Percentiles rank a stretch among this genome's conserved stretches.
These are phyloP conservation scores for Troides oblongomaculatus DNA, from an alignment of 2,888 invertebrate species.

Conservation along the genomic window DNA sequence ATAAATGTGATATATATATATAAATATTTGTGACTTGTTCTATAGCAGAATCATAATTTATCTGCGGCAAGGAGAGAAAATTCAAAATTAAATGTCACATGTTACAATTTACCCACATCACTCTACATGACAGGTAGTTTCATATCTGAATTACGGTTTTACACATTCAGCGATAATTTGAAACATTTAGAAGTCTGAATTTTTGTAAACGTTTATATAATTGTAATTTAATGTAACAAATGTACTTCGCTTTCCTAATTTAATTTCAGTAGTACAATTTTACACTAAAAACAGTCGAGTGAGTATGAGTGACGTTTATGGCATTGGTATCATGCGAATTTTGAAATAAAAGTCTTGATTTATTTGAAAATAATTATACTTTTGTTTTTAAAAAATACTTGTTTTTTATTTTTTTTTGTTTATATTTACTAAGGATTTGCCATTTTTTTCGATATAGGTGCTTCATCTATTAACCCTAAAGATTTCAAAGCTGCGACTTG, in stretches of 20 bases:
- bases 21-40: neutral
- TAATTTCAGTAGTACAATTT: neutral
- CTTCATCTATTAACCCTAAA: constrained; percentile 47
- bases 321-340: neutral
- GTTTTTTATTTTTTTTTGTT: neutral
- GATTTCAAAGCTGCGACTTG: constrained; percentile 58
- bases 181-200: neutral
- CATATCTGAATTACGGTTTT: constrained; percentile 21
- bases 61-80: neutral
- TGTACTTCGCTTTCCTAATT: neutral
- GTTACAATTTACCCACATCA: constrained; percentile 16
- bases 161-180: neutral
- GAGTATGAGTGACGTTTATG: neutral
- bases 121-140: constrained; percentile 24
- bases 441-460: neutral
- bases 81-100: constrained; percentile 16
- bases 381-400: neutral
- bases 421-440: neutral
- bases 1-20: neutral
- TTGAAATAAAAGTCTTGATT: neutral
- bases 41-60: constrained; percentile 3
- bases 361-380: neutral
- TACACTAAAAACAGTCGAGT: neutral
- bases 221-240: neutral
- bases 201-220: neutral